Evolutionary conservation across 92 coral and sea anemone species (phyloP).

Genomic region (Zoanthus sansibaricus): DNA sequence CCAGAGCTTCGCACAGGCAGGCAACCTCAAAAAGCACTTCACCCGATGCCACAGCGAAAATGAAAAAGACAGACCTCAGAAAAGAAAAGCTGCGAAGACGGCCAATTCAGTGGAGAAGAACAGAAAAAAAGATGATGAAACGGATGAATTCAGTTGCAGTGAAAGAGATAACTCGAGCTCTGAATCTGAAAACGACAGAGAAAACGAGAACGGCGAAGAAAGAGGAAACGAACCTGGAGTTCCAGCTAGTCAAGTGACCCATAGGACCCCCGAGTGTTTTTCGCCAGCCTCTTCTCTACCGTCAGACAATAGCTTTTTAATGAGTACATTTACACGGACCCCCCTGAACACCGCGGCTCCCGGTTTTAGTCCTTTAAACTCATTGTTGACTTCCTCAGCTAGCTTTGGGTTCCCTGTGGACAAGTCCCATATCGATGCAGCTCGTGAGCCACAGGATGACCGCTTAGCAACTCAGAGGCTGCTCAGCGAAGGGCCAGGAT

Average conservation of each 20-base stretch:
- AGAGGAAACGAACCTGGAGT: background rate
- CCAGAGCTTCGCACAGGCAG: constrained; percentile 79
- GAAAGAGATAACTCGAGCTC: constrained; percentile 47
- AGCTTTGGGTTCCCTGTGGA: background rate
- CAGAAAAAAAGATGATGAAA: background rate
- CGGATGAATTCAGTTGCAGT: constrained; percentile 15
- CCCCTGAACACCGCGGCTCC: constrained; percentile 76
- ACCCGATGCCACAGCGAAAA: constrained; percentile 73
- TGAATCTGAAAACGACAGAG: constrained; percentile 31
- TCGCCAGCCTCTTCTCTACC: constrained; percentile 5
- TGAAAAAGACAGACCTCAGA: constrained; percentile 31
- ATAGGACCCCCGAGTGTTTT: background rate
- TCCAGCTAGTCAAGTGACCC: background rate
- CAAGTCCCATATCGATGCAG: background rate
- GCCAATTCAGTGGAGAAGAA: background rate
- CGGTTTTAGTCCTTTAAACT: constrained; percentile 73
- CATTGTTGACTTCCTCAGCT: constrained; percentile 37
- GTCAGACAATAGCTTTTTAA: background rate
- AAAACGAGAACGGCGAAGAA: constrained; percentile 12
- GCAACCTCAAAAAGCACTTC: constrained; percentile 87
- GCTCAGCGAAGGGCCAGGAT: background rate
- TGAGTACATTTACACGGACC: constrained; percentile 45
- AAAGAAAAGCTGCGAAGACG: constrained; percentile 17
- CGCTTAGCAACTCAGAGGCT: background rate
- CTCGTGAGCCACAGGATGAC: background rate